Base-by-base conservation (phyloP, 1,140 invertebrate genomes). In the Drosophila ercepeae region DNA sequence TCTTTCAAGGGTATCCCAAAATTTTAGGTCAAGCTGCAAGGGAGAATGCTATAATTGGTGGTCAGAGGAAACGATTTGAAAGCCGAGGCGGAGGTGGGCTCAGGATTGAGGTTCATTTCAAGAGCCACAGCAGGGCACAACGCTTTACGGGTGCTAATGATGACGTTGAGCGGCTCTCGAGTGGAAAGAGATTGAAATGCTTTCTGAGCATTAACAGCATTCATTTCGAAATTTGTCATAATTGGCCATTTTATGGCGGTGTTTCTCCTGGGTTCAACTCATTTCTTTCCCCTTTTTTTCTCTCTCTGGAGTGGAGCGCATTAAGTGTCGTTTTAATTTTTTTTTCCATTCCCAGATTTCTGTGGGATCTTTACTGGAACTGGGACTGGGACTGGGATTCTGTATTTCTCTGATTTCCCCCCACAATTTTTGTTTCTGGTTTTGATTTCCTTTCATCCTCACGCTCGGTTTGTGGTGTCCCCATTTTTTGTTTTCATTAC, bases 201-300 rank as follows among this genome's bases (percentile, higher is more conserved):
- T 32, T 39, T 52, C n/a, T 36, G 41, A 16, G 77, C 72, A 82
- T 73, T 63, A 57, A 69, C 45, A 73, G 53, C 53, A 44, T 71
- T 76, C 51, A 73, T 81, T 74, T 79, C 52, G 67, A 86, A 86
- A 88, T 88, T 86, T 88, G 77, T 78, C 77, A 88, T 86, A 86
- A 86, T 86, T 88, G 82, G 73, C 55, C 82, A 81, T 74, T 83
- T 82, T 61, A 83, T 78, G 58, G 54, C 78, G 39, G 41, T 25
- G 14, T 7, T 46, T 11, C 25, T 55, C 52, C 3, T 21, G 14
- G 50, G 23, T 34, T 34, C 32, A 70, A 51, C 39, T 49, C 50
- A 23, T 65, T 49, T 32, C 34, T 27, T 34, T 36, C n/a, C 36
- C 25, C 9, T 36, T 29, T 29, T 8, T 41, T 25, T 16, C 14